These are phyloP conservation scores for Cryptotis parvus DNA, from an alignment of 2,113 vertebrate genomes.

Conservation along the genomic window DNA sequence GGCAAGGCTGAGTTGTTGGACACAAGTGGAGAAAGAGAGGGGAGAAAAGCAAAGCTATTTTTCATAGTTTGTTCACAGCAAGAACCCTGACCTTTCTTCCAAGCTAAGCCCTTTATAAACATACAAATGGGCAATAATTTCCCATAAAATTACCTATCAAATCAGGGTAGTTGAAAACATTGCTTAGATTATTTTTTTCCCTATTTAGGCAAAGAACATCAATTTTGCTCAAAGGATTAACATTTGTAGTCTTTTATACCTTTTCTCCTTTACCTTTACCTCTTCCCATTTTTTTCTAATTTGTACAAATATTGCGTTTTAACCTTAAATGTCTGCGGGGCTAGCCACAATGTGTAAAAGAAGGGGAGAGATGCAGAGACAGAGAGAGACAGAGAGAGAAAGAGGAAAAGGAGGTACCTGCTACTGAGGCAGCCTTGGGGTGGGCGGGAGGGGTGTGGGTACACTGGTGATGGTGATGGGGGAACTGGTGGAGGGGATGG, in stretches of 20 bases:
- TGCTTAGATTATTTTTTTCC: slow-evolving; percentile 33
- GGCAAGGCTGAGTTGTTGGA: not conserved
- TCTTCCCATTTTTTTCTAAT: not conserved
- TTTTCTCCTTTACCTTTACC: not conserved
- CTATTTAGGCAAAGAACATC: slow-evolving; percentile 22
- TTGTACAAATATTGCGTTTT: not conserved
- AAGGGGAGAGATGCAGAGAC: no score
- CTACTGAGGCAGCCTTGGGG: no score
- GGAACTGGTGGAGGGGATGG: no score
- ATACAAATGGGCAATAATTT: slow-evolving; percentile 62
- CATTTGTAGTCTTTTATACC: not conserved
- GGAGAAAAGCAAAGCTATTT: slow-evolving; percentile 22
- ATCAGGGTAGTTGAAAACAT: slow-evolving; percentile 48
- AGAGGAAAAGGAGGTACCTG: no score
- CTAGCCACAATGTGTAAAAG: no score
- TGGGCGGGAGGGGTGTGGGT: no score
- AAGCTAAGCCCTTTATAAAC: slow-evolving; percentile 58
- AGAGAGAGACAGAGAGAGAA: no score
- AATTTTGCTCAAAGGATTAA: not conserved
- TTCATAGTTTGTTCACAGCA: slow-evolving; percentile 70
- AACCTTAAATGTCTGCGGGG: no score
- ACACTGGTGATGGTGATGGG: no score
- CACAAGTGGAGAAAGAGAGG: not conserved
- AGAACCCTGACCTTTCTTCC: slow-evolving; percentile 60
- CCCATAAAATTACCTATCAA: slow-evolving; percentile 63